Conservation (phyloP, 2,113 vertebrate genomes). For the Terrapene triunguis region DNA sequence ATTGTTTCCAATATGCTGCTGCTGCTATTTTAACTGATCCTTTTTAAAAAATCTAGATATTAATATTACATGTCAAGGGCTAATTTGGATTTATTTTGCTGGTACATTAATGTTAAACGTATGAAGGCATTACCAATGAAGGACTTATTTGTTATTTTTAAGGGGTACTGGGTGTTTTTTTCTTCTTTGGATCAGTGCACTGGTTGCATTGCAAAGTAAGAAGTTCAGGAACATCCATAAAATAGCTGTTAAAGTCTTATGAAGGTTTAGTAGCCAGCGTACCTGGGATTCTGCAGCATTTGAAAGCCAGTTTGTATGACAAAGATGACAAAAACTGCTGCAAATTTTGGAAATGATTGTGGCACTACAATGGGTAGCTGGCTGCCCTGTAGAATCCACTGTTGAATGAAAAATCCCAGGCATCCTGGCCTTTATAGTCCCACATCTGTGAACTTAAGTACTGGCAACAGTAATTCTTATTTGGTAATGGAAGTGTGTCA, state of each 20-base stretch:
- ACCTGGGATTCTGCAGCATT: conserved; percentile 60
- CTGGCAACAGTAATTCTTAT: conserved; percentile 38
- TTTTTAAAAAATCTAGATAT: conserved; percentile 62
- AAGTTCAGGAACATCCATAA: conserved; percentile 71
- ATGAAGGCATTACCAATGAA: conserved; percentile 77
- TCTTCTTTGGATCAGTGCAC: conserved; percentile 52
- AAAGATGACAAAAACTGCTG: conserved; percentile 44
- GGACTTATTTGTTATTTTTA: conserved; percentile 56
- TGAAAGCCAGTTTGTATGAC: neutral
- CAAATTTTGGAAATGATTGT: conserved; percentile 7
- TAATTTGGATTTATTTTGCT: conserved; percentile 75
- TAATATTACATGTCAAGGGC: conserved; percentile 67
- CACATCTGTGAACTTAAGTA: neutral
- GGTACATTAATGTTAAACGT: conserved; percentile 78
- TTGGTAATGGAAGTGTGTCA: neutral
- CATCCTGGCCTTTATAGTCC: conserved; percentile 9
- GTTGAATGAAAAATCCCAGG: neutral
- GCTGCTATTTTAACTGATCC: conserved; percentile 80
- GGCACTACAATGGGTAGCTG: conserved; percentile 9
- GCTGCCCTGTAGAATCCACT: neutral
- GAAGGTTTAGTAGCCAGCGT: conserved; percentile 70
- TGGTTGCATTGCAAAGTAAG: conserved; percentile 74
- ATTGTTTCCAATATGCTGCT: conserved; percentile 80
- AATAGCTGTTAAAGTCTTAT: conserved; percentile 72
- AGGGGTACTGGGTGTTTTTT: conserved; percentile 10